Percentiles rank a stretch among this genome's conserved stretches.
phyloP scores from a whole-genome alignment of 2,797 vertebrate species.

The Lagorchestes hirsutus region DNA sequence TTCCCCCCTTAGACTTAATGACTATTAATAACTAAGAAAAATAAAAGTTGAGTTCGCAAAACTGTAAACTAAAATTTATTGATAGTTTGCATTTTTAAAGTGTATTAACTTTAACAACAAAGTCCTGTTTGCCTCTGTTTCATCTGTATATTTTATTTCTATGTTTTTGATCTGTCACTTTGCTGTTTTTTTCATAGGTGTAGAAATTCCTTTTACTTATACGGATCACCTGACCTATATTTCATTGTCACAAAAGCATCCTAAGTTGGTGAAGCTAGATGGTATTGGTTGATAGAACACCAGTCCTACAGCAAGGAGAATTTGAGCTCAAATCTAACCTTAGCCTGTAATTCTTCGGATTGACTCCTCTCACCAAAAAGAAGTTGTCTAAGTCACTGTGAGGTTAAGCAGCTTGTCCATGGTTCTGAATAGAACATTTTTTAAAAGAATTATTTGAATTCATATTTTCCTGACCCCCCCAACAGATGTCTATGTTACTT shows the following conservation, averaged over 20 bases:
- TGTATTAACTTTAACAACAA: neutral
- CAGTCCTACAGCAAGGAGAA: no score
- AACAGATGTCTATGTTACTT: neutral
- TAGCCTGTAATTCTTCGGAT: neutral
- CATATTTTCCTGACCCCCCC: neutral
- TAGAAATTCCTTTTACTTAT: neutral
- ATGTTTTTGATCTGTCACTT: neutral
- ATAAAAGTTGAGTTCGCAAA: neutral
- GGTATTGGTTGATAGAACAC: neutral
- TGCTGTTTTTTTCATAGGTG: neutral
- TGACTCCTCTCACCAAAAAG: neutral
- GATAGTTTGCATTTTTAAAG: neutral
- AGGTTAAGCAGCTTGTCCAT: neutral
- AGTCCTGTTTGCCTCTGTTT: neutral
- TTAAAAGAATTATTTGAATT: neutral
- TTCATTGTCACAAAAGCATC: neutral
- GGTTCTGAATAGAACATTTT: neutral
- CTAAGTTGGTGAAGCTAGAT: neutral
- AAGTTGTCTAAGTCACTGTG: neutral
- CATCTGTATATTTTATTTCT: neutral
- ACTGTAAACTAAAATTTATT: neutral
- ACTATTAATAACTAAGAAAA: neutral
- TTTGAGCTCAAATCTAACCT: no score
- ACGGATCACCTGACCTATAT: neutral
- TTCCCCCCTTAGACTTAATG: neutral